Conservation (phyloP, 2,888 invertebrate genomes). For the Ichneumoninae sp. region DNA sequence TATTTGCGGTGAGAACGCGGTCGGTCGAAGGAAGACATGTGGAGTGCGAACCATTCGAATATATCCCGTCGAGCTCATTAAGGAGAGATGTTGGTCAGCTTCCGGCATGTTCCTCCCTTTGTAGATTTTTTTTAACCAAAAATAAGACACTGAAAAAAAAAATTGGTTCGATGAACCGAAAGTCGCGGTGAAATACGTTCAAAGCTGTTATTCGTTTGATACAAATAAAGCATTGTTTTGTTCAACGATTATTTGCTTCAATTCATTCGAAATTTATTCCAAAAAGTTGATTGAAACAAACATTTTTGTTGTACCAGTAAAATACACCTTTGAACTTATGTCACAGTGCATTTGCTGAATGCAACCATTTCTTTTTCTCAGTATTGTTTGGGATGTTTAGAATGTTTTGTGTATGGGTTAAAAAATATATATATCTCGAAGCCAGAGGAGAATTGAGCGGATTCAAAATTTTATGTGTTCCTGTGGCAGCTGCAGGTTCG, state of each 20-base stretch:
- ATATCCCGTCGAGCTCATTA: slow-evolving; percentile 36
- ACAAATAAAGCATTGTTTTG: too few species aligned
- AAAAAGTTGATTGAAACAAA: too few species aligned
- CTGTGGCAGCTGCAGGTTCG: neutral
- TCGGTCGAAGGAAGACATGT: slow-evolving; percentile 49
- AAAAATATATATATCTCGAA: neutral
- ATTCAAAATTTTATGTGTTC: neutral
- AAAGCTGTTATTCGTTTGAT: too few species aligned
- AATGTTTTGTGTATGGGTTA: neutral
- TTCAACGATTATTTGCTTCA: too few species aligned
- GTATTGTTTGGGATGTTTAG: neutral
- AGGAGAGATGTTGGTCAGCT: slow-evolving; percentile 20
- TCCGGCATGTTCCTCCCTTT: neutral
- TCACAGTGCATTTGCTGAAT: too few species aligned
- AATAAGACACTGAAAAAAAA: too few species aligned
- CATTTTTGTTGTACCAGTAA: too few species aligned
- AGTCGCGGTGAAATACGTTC: too few species aligned
- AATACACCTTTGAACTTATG: too few species aligned
- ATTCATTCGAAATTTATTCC: too few species aligned
- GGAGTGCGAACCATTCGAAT: slow-evolving; percentile 32
- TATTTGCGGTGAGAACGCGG: slow-evolving; percentile 69
- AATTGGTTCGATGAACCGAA: too few species aligned
- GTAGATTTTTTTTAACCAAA: neutral
- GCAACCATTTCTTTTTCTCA: too few species aligned
- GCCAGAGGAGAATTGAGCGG: neutral